Base-by-base conservation (phyloP, 2,797 vertebrate species). In the Chelmon rostratus region DNA sequence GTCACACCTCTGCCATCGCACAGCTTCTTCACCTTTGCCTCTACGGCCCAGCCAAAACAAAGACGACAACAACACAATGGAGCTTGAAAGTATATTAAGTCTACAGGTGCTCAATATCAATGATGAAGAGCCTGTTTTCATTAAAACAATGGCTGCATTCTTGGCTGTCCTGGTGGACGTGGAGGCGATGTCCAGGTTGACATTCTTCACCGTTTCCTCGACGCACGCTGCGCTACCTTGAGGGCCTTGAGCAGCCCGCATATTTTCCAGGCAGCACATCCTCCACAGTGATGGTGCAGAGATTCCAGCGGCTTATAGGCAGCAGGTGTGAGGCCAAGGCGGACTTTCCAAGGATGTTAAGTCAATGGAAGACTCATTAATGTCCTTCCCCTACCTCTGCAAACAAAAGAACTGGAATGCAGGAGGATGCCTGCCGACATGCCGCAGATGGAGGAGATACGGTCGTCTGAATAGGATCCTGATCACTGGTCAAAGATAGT, bases 391-490 rank as follows among this genome's bases (percentile, higher is more conserved):
- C 81, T 89, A 63, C 77, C 87, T 88, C 90, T 65, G 79, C 90
- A 95, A 95, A 96, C 95, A 96, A 96, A 95, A 83, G 94, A 78
- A 83, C 61, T 82, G 95, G 95, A 96, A 96, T 96, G 92, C 86
- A 86, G 84, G 91, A 95, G 93, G 94, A 96, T 94, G 95, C 92
- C 87, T 90, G 88, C 78, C 73, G 81, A 89, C 90, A 93, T 77
- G 90, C 88, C 56, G 50, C 87, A 92, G 94, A 95, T 94, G 88
- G 87, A 87, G 86, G 81, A 93, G 93, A 96, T 95, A 95, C 10
- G 68, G 69, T 44, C 46, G 35, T 72, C 73, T 93, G 88, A 93
- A 94, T 93, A 88, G 88, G 84, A 92, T 90, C 84, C 88, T 85
- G 90, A 93, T 90, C 85, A 84, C 81, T 84, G 88, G 90, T 91